These are phyloP conservation scores for Aplidium turbinatum DNA, from an alignment of 23 tunicate species.

Conservation along the genomic window DNA sequence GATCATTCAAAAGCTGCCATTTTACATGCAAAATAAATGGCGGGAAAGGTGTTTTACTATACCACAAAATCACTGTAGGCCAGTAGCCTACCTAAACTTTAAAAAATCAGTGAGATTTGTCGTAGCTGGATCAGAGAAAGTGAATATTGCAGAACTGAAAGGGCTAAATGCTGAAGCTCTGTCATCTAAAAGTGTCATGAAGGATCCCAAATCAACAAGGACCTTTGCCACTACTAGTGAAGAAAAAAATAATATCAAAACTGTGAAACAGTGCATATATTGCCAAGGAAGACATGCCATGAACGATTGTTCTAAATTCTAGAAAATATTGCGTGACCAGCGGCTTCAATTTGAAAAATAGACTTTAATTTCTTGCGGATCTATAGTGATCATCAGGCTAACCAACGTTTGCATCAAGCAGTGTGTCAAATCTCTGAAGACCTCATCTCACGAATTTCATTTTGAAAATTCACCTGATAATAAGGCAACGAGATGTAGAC, in stretches of 20 bases:
- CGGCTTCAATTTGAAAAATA: neutral
- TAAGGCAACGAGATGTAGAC: neutral
- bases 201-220: neutral
- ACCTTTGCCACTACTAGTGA: neutral
- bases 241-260: no score
- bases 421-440: neutral
- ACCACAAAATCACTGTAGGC: neutral
- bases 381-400: neutral
- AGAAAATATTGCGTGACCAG: neutral
- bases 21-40: constrained; percentile 3
- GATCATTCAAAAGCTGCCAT: constrained; percentile 1
- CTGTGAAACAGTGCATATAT: neutral
- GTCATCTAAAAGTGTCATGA: no score
- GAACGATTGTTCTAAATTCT: neutral
- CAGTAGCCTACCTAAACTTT: constrained; percentile 4
- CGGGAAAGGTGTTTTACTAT: neutral
- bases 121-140: neutral
- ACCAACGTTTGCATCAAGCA: neutral
- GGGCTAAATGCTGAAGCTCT: neutral
- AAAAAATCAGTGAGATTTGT: constrained; percentile 4
- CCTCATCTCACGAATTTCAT: neutral
- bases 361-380: neutral
- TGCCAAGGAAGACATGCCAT: neutral
- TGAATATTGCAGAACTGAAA: constrained; percentile 11
- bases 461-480: neutral